Percentiles rank a stretch among this genome's conserved stretches.
These are phyloP conservation scores for Polyploca ridens DNA, from an alignment of 2,888 invertebrate genomes.

Conservation along the genomic window DNA sequence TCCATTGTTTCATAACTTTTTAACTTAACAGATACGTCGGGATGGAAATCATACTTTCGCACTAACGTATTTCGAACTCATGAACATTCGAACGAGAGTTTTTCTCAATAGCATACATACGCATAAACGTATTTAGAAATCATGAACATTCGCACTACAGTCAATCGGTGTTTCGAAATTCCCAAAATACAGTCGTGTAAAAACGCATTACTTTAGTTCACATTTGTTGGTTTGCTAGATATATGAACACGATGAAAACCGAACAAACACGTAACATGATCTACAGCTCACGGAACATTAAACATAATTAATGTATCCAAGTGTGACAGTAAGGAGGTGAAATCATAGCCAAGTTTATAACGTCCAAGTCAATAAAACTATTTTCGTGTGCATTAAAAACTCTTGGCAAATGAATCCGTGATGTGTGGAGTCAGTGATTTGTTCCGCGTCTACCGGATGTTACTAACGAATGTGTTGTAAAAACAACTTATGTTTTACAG, in stretches of 20 bases:
- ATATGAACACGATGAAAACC: not conserved
- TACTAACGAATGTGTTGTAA: conserved; percentile 33
- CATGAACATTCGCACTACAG: too few species aligned
- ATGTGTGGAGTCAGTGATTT: conserved; percentile 8
- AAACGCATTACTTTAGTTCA: not conserved
- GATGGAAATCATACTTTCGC: too few species aligned
- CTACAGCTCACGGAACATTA: conserved; percentile 1
- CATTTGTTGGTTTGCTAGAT: not conserved
- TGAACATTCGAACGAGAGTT: too few species aligned
- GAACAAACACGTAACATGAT: not conserved
- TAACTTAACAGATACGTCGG: too few species aligned
- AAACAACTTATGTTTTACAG: conserved; percentile 21
- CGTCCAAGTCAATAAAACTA: conserved; percentile 57
- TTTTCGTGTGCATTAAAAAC: conserved; percentile 54
- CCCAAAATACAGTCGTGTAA: not conserved
- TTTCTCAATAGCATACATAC: too few species aligned
- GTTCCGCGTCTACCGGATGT: conserved; percentile 12
- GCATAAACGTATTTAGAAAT: too few species aligned
- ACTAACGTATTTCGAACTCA: too few species aligned
- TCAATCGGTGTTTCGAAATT: too few species aligned
- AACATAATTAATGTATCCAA: conserved; percentile 8
- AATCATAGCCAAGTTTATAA: conserved; percentile 36
- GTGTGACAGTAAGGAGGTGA: conserved; percentile 16
- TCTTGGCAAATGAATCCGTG: conserved; percentile 17
- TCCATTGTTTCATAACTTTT: too few species aligned